A percentile compares a stretch with the other conserved stretches of the same genome.
Conservation (phyloP, 1,140 invertebrate genomes). For the Drosophila sproati region DNA sequence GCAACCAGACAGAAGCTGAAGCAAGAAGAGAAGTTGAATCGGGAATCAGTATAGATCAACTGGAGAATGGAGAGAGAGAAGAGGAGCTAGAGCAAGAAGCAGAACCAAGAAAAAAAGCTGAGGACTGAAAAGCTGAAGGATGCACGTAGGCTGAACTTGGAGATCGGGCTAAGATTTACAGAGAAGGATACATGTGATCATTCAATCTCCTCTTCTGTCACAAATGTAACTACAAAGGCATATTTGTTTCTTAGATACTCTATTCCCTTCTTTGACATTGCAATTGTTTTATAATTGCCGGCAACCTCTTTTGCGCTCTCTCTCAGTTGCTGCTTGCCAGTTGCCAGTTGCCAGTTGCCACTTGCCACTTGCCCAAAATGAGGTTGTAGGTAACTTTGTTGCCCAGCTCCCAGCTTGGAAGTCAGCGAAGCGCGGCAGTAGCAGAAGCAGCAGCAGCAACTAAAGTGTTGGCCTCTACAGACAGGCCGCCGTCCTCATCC, state of each 20-base stretch:
- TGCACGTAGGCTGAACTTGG: no score
- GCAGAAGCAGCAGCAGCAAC: constrained; percentile 28
- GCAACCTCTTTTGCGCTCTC: constrained; percentile 17
- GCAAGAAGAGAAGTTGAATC: no score
- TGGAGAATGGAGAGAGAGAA: no score
- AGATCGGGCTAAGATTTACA: no score
- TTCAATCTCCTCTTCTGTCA: no score
- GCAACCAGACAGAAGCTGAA: no score
- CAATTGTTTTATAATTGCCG: constrained; percentile 45
- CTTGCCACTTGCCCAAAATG: constrained; percentile 42
- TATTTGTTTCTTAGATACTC: not conserved
- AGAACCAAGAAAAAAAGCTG: no score
- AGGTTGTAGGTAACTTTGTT: constrained; percentile 47
- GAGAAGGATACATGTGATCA: no score
- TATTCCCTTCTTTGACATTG: constrained; percentile 4
- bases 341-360: constrained; percentile 9
- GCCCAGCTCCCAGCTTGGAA: constrained; percentile 23
- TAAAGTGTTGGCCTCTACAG: constrained; percentile 40
- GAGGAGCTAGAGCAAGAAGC: no score
- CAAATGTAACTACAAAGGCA: not conserved
- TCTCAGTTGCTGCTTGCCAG: constrained; percentile 17
- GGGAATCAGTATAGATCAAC: no score
- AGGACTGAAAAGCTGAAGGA: no score
- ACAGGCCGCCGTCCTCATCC: constrained; percentile 26
- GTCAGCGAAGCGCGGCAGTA: constrained; percentile 54